Base-by-base conservation (phyloP, 2,888 invertebrate species). In the Gastracanthus pulcherrimus region DNA sequence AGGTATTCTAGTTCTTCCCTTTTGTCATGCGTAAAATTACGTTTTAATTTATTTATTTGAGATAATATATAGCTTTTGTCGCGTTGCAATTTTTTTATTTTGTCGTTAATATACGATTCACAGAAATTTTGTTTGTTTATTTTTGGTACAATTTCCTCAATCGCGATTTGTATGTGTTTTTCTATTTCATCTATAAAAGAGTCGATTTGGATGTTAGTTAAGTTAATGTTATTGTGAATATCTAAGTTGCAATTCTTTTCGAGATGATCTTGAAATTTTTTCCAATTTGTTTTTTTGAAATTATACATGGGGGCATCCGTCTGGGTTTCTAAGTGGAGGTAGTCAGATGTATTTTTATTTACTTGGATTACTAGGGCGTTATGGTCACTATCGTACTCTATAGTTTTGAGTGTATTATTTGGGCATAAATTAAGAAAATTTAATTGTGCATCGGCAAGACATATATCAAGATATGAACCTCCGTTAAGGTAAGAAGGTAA, bases 341-440 rank as follows among this genome's bases (percentile, higher is more conserved):
- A 3, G 16, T 3, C 13, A 16, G 3, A 48, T 3, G 7, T 48
- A 48, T 48, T 48, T 16, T 16, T 11, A 3, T n/a, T 11, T 48
- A 48, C 11, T 16, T 48, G 3, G 2, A 67, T 67, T n/a, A 6
- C 6, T 41, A 67, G 6, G 1, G 41, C 45, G 13, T 16, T 41
- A 67, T 67, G 67, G 19, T 67, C 67, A 26, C 67, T 67, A 7
- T 67, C 45, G 3, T 41, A 36, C 1, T 64, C 38, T 16, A 64
- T 23, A 4, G 64, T 36, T 36, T 16, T 2, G 1, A 64, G 3
- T n/a, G 38, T 38, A 38, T 38, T 64, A 36, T 64, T 64, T 6
- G 64, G 4, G 3, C 31, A 2, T 41, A 41, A 3, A 26, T 48
- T 48, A 16, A 48, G 4, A n/a, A 48, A 16, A 3, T 48, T 4